These are phyloP conservation scores for Cheiracanthium punctorium DNA, from an alignment of 2,888 invertebrate species.

Conservation along the genomic window DNA sequence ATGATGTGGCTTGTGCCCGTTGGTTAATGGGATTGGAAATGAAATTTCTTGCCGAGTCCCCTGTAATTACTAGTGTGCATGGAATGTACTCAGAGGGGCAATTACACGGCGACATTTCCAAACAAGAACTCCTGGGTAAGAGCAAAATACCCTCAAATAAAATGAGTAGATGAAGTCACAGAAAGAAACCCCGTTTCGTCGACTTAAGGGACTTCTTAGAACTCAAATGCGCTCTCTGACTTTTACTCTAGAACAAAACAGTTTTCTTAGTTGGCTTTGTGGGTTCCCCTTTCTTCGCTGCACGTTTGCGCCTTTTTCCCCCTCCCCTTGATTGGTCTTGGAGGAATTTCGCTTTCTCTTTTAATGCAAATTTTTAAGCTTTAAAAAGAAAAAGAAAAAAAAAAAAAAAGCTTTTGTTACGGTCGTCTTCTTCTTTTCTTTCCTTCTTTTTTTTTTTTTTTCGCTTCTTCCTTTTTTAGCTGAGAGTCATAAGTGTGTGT, in stretches of 20 bases:
- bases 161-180: conserved; percentile 58
- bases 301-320: conserved; percentile 35
- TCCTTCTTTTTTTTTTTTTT: no score
- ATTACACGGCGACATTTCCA: conserved; percentile 67
- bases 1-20: conserved; percentile 62
- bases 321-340: conserved; percentile 65
- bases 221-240: conserved; percentile 64
- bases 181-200: conserved; percentile 55
- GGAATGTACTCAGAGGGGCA: conserved; percentile 63
- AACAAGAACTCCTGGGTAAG: conserved; percentile 51
- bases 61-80: conserved; percentile 67
- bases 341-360: conserved; percentile 65
- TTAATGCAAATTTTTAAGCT: conserved; percentile 68
- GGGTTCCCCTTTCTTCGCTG: conserved; percentile 39
- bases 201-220: conserved; percentile 64
- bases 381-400: conserved; percentile 14
- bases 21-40: conserved; percentile 69
- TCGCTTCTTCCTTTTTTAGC: no score
- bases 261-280: conserved; percentile 69
- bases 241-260: conserved; percentile 62
- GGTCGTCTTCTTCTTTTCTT: conserved; percentile 16
- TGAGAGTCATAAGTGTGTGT: conserved; percentile 43
- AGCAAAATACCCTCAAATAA: conserved; percentile 65
- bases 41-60: conserved; percentile 67
- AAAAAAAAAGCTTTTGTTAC: conserved; percentile 10